A percentile compares a stretch with the other conserved stretches of the same genome.
These are phyloP conservation scores for Calliphora vicina DNA, from an alignment of 1,140 invertebrate genomes.

Conservation along the genomic window DNA sequence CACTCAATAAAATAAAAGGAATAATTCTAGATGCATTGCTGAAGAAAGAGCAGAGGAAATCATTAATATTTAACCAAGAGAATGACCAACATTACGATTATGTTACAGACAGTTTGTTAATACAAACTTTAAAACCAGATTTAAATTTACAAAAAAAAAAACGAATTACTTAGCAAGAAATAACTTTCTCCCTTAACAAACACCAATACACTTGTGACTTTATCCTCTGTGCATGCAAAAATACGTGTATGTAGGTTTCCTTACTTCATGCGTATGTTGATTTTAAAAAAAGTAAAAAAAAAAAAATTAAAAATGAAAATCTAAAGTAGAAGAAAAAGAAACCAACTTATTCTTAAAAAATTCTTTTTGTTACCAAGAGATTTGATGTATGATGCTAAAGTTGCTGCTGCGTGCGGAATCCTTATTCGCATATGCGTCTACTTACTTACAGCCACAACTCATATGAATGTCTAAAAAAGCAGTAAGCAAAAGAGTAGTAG, in stretches of 20 bases:
- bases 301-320: neutral
- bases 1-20: too few relatives aligned
- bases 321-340: neutral
- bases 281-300: neutral
- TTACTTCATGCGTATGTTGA: neutral
- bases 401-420: slow-evolving; percentile 11
- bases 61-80: too few relatives aligned
- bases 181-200: neutral
- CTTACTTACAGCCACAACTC: neutral
- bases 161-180: too few relatives aligned
- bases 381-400: slow-evolving; percentile 29
- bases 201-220: neutral
- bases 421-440: slow-evolving; percentile 13
- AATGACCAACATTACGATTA: too few relatives aligned
- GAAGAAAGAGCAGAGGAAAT: too few relatives aligned
- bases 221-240: neutral
- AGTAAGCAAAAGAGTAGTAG: neutral
- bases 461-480: neutral
- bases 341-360: slow-evolving; percentile 23
- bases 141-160: too few relatives aligned
- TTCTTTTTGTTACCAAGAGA: slow-evolving; percentile 36
- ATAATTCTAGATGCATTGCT: too few relatives aligned
- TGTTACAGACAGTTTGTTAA: too few relatives aligned
- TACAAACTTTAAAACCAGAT: too few relatives aligned
- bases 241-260: neutral